phyloP scores from a whole-genome alignment of 2,888 invertebrate genomes.

The Hemistola chrysoprasaria region DNA sequence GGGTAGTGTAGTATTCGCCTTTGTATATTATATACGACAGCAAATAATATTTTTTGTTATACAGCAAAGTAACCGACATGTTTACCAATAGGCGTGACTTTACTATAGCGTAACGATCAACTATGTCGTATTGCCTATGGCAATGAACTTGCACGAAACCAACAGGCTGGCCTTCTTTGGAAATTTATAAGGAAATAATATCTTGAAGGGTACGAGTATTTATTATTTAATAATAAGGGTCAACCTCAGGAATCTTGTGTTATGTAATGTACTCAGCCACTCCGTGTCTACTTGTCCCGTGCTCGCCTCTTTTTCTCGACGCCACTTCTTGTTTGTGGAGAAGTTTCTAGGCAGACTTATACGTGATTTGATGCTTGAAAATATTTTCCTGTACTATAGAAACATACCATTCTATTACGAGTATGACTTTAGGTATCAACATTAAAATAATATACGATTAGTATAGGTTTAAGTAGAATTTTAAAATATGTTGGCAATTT shows the following conservation, averaged over 20 bases:
- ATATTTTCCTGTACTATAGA: too few species aligned
- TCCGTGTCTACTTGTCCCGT: constrained; percentile 1
- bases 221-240: not conserved
- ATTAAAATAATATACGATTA: too few species aligned
- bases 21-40: constrained; percentile 3
- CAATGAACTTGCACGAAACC: constrained; percentile 26
- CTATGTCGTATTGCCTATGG: constrained; percentile 24
- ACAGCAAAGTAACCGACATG: not conserved
- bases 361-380: too few species aligned
- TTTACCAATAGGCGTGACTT: constrained; percentile 13
- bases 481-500: too few species aligned
- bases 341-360: not conserved
- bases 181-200: too few species aligned
- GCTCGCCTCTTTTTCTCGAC: not conserved
- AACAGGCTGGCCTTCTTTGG: constrained; percentile 22
- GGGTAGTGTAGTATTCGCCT: too few species aligned
- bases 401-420: too few species aligned
- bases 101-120: constrained; percentile 17
- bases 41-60: constrained; percentile 11
- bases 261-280: not conserved
- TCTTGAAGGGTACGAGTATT: too few species aligned
- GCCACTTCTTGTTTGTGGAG: not conserved
- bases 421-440: too few species aligned
- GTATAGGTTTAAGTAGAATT: too few species aligned
- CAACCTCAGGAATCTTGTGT: not conserved